Conservation (phyloP, 2,888 invertebrate species). For the Zele albiditarsus region DNA sequence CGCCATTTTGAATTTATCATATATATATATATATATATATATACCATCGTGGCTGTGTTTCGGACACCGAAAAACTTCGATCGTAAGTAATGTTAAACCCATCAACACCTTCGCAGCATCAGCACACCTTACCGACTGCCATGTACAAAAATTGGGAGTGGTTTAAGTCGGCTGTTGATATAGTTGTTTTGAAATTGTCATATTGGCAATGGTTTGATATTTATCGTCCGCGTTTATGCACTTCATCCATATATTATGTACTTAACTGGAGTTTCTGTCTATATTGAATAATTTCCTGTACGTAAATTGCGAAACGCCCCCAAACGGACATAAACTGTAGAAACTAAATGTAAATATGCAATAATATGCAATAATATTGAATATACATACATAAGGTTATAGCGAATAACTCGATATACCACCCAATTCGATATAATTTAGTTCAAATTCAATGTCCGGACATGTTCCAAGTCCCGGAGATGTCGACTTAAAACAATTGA, state of each 20-base stretch:
- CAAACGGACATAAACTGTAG: slow-evolving; percentile 50
- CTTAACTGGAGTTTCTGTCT: no score
- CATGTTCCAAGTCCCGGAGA: slow-evolving; percentile 60
- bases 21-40: neutral
- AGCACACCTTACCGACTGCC: no score
- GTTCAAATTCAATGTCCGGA: slow-evolving; percentile 72
- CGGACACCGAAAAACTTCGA: slow-evolving; percentile 72
- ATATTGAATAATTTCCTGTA: slow-evolving; percentile 33
- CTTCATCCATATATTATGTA: no score
- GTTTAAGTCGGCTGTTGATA: no score
- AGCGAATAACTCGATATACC: slow-evolving; percentile 65
- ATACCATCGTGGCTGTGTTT: slow-evolving; percentile 59
- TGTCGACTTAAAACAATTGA: slow-evolving; percentile 73
- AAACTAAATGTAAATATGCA: slow-evolving; percentile 28
- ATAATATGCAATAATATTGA: neutral
- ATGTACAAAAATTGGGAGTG: no score
- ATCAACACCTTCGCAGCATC: neutral
- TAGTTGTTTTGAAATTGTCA: no score
- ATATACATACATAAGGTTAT: slow-evolving; percentile 11
- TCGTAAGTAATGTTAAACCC: slow-evolving; percentile 67
- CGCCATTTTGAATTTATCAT: slow-evolving; percentile 73
- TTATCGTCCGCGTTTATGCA: no score
- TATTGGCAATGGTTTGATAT: no score
- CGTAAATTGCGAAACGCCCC: slow-evolving; percentile 54
- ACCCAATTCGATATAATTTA: slow-evolving; percentile 65